These are phyloP conservation scores for Rotaria socialis DNA, from an alignment of 2,888 invertebrate species.

Conservation along the genomic window DNA sequence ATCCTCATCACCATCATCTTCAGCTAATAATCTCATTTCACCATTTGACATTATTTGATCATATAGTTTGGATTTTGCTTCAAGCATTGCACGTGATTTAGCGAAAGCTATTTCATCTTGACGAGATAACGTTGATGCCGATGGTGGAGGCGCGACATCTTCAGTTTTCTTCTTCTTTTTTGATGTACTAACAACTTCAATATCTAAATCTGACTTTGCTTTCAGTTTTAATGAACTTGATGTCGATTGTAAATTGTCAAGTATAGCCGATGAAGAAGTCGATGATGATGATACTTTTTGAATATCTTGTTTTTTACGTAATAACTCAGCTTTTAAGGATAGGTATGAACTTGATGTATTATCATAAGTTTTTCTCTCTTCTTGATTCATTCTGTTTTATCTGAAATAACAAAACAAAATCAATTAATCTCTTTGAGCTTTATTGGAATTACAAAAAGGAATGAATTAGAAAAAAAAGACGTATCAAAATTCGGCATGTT, in stretches of 20 bases:
- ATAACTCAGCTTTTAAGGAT: background rate
- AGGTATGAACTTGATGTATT: background rate
- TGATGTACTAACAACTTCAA: background rate
- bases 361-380: background rate
- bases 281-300: background rate
- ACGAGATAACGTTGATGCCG: background rate
- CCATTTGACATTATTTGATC: background rate
- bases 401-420: background rate
- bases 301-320: slow-evolving; percentile 12
- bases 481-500: background rate
- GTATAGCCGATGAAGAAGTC: background rate
- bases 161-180: background rate
- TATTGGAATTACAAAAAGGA: too few species aligned
- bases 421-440: background rate
- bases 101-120: background rate
- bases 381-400: background rate
- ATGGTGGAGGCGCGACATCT: background rate
- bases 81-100: slow-evolving; percentile 8
- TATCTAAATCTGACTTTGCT: background rate
- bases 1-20: background rate
- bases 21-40: background rate
- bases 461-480: background rate
- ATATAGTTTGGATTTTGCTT: background rate
- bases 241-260: background rate
- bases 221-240: slow-evolving; percentile 2